These are phyloP conservation scores for Penaeus vannamei DNA, from an alignment of 1,140 invertebrate genomes.

Conservation along the genomic window DNA sequence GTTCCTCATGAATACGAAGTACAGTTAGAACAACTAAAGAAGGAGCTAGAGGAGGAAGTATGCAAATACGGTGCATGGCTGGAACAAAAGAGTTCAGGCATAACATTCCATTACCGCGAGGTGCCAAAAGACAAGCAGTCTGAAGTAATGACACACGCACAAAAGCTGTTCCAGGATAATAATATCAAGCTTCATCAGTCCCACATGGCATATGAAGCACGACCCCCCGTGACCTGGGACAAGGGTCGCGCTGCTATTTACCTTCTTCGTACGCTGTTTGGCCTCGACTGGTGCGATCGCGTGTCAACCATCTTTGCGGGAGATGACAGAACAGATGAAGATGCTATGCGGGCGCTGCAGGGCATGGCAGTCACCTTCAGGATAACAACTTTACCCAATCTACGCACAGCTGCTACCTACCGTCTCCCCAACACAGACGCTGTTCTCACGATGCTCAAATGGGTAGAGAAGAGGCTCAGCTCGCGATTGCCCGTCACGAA, in stretches of 20 bases:
- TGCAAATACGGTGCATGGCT: conserved; percentile 92
- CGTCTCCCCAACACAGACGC: conserved; percentile 89
- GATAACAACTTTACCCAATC: conserved; percentile 86
- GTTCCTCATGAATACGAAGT: conserved; percentile 89
- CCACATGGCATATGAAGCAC: conserved; percentile 89
- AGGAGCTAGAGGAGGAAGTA: conserved; percentile 85
- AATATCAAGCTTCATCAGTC: conserved; percentile 84
- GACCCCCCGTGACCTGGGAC: conserved; percentile 91
- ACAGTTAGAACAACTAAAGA: conserved; percentile 84
- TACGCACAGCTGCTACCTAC: conserved; percentile 87
- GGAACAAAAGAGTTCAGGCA: conserved; percentile 88
- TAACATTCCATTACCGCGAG: conserved; percentile 92
- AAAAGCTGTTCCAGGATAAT: conserved; percentile 80
- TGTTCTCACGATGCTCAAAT: conserved; percentile 89
- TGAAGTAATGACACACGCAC: conserved; percentile 79
- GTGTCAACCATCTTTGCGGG: conserved; percentile 92
- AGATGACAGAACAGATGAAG: conserved; percentile 91
- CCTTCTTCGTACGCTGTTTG: conserved; percentile 89
- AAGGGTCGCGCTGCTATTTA: conserved; percentile 91
- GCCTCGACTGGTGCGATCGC: conserved; percentile 91
- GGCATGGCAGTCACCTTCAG: conserved; percentile 91
- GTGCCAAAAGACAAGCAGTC: conserved; percentile 72
- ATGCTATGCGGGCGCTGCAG: conserved; percentile 86
- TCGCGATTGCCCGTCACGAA: conserved; percentile 39
- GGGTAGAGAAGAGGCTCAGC: conserved; percentile 88